Base-by-base conservation (phyloP, 1,140 invertebrate genomes). In the Colletes gigas region DNA sequence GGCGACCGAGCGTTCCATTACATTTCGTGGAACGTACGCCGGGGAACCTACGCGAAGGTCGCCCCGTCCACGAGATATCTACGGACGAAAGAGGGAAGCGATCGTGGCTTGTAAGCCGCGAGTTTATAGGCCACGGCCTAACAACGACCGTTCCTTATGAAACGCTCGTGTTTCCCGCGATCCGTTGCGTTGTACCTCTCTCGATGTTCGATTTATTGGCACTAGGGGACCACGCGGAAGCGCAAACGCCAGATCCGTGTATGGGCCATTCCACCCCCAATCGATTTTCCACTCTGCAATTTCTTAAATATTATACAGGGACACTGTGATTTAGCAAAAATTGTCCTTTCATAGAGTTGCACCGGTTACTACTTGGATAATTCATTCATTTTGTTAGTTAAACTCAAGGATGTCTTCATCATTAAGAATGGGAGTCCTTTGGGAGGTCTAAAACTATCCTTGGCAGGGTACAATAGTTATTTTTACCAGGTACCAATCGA, bases 81-180 rank as follows among this genome's bases (percentile, higher is more conserved):
- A 30, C 30, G 30, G 70, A 60, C 47, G 71, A 81, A 73, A 81
- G 69, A 81, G 62, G 30, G 55, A 82, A 79, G 65, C 70, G 70
- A 57, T 66, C 75, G 63, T 71, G 80, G 15, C 75, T 75, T 83
- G 57, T 74, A 69, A 81, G 55, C 81, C 77, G 77, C 60, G 67
- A 79, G 69, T 79, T 79, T 79, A 79, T 73, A 79, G 70, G 55
- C 50, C 69, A 72, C 57, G 76, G 76, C 67, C 67, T 78, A 78
- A 78, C 76, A 78, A 71, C 76, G 67, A 54, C 17, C 77, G 77
- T 65, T 73, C 77, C 60, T 55, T 77, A 66, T 71, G 75, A 82
- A 71, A 68, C 77, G 60, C 52, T 55, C 65, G 78, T 80, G 78
- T 80, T 67, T 65, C 44, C 15, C 65, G 55, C 63, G 62, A 66